Evolutionary conservation across 2,797 vertebrate species (phyloP).

Genomic region (Pteronotus mesoamericanus): DNA sequence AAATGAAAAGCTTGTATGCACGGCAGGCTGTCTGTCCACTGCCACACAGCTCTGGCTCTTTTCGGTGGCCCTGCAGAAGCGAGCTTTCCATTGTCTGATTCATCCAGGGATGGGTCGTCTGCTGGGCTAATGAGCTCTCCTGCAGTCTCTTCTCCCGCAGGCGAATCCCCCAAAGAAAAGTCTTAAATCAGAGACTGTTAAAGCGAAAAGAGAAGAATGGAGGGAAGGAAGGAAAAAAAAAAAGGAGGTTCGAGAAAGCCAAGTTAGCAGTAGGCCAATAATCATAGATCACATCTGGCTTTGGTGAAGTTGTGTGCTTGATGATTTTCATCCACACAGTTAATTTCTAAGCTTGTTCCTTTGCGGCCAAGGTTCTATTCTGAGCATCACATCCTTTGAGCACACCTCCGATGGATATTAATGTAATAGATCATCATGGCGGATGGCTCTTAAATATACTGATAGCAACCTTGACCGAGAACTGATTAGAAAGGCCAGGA

Average conservation of each 20-base stretch:
- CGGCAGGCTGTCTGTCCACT: slow-evolving; percentile 68
- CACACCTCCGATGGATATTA: slow-evolving; percentile 62
- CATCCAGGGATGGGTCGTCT: slow-evolving; percentile 60
- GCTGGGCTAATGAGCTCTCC: slow-evolving; percentile 80
- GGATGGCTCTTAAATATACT: slow-evolving; percentile 52
- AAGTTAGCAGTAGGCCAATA: slow-evolving; percentile 5
- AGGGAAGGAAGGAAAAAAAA: neutral
- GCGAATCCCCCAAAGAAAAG: slow-evolving; percentile 66
- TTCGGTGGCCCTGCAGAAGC: slow-evolving; percentile 67
- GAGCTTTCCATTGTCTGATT: slow-evolving; percentile 67
- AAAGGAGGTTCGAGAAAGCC: slow-evolving; percentile 36
- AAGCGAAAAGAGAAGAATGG: neutral
- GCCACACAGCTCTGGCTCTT: slow-evolving; percentile 67
- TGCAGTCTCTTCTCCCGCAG: slow-evolving; percentile 74
- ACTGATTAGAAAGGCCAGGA: slow-evolving; percentile 74
- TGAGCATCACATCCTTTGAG: slow-evolving; percentile 59
- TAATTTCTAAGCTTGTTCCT: slow-evolving; percentile 64
- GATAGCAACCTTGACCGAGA: slow-evolving; percentile 74
- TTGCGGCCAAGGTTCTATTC: slow-evolving; percentile 57
- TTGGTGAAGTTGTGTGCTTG: slow-evolving; percentile 52
- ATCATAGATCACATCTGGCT: slow-evolving; percentile 16
- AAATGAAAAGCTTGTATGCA: slow-evolving; percentile 68
- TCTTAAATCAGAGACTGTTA: slow-evolving; percentile 71
- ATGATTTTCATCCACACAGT: slow-evolving; percentile 59
- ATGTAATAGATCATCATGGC: slow-evolving; percentile 72